These are phyloP conservation scores for Tetramorium bicarinatum DNA, from an alignment of 2,888 invertebrate genomes.

Conservation along the genomic window DNA sequence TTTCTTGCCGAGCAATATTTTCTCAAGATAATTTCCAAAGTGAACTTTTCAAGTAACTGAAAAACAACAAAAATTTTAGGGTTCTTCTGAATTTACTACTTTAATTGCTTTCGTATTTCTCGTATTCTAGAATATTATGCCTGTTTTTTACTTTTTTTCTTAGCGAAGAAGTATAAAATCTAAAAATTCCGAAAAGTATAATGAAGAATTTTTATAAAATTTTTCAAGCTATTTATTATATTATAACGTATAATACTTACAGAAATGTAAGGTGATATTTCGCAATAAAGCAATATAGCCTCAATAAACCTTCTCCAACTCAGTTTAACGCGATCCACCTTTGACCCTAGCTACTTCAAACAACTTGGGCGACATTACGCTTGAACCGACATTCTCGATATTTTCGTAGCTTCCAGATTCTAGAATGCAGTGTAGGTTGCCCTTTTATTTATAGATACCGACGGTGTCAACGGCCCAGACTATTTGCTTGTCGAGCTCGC, in stretches of 20 bases:
- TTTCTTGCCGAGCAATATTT: background rate
- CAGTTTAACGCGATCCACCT: background rate
- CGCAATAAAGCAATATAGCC: background rate
- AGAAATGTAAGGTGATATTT: slow-evolving; percentile 5
- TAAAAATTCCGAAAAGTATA: background rate
- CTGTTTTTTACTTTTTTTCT: background rate
- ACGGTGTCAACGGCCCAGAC: slow-evolving; percentile 72
- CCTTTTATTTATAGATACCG: slow-evolving; percentile 75
- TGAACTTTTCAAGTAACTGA: background rate
- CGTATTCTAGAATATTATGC: background rate
- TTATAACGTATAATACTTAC: background rate
- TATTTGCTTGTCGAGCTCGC: slow-evolving; percentile 18
- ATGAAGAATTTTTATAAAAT: background rate
- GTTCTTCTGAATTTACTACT: background rate
- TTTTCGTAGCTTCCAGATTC: slow-evolving; percentile 71
- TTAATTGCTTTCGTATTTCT: background rate
- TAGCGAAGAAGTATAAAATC: background rate
- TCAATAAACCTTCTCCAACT: background rate
- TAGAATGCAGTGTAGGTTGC: slow-evolving; percentile 66
- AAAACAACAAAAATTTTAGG: background rate
- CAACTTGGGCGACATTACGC: slow-evolving; percentile 9
- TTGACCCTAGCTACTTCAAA: slow-evolving; percentile 11
- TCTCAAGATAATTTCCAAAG: background rate
- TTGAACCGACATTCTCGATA: slow-evolving; percentile 66
- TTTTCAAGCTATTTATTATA: background rate